phyloP scores from a whole-genome alignment of 2,113 vertebrate genomes.

The Tyrannus savana region DNA sequence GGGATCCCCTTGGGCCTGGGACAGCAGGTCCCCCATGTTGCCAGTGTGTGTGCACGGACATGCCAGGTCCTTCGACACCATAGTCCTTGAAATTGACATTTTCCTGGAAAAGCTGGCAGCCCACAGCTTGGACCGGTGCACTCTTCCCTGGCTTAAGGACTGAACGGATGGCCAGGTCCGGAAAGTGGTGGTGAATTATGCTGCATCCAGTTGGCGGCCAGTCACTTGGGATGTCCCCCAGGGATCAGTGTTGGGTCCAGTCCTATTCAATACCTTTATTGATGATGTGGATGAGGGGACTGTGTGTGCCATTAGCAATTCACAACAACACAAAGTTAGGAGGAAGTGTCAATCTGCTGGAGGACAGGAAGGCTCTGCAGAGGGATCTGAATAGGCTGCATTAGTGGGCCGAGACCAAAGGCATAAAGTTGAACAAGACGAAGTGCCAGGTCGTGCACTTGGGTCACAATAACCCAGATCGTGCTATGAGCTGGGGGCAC shows the following conservation, averaged over 20 bases:
- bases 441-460: neutral
- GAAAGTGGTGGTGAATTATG: neutral
- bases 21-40: fast-evolving
- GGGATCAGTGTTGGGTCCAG: neutral
- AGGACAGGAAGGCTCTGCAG: neutral
- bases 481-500: neutral
- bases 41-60: fast-evolving
- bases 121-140: too few relatives aligned
- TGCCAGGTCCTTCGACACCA: neutral
- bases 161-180: neutral
- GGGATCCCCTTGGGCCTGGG: too few relatives aligned
- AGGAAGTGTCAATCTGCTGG: neutral
- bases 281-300: neutral
- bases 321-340: too few relatives aligned
- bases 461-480: neutral
- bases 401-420: neutral
- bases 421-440: neutral
- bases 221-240: neutral
- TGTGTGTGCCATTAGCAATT: neutral
- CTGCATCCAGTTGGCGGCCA: neutral
- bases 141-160: neutral
- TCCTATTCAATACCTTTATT: neutral
- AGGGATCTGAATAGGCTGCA: neutral
- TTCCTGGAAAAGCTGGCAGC: neutral
- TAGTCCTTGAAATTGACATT: neutral